Base-by-base conservation (phyloP, 2,113 vertebrate species). In the Tringa solitaria region DNA sequence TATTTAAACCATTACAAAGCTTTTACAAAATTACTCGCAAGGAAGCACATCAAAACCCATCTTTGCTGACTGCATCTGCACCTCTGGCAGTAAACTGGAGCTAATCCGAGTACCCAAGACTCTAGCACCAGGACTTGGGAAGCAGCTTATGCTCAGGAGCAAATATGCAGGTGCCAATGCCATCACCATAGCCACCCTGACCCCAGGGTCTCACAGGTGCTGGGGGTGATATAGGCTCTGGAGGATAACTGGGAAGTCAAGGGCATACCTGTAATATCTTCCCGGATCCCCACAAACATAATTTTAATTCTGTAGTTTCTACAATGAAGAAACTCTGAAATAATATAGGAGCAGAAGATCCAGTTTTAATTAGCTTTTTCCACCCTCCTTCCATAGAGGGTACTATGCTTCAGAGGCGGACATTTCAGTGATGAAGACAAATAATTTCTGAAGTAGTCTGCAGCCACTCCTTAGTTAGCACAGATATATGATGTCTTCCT, bases 191-290 rank as follows among this genome's bases (percentile, higher is more conserved):
- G n/a, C 6, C 43, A 73, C 69, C 20, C 14, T 10, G 14, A 35
- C 3, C 16, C 26, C 3, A 0, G 33, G 10, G 23, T 73, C n/a
- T 43, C 60, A 59, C 4, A 4, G 24, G 10, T 0, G 0, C 23
- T 54, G 14, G 28, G 28, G 70, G 14, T 5, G 45, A 19, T 8
- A n/a, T 0, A 0, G n/a, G n/a, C 14, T 83, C 79, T 56, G 27
- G 11, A 50, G 33, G 7, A 7, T 7, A 61, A 56, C 10, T 11
- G 45, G 35, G 27, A 77, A 77, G 46, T 2, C 24, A 67, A 65
- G 18, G 12, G 6, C 5, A 1, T 13, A 19, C 17, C n/a, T 80
- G 22, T 5, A 39, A 30, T 8, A 50, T 9, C 77, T 56, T 60
- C 9, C 6, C 5, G 0, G 45, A 84, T 20, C 23, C 33, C 9